phyloP scores from a whole-genome alignment of 2,113 vertebrate genomes.

The Epinephelus lanceolatus region DNA sequence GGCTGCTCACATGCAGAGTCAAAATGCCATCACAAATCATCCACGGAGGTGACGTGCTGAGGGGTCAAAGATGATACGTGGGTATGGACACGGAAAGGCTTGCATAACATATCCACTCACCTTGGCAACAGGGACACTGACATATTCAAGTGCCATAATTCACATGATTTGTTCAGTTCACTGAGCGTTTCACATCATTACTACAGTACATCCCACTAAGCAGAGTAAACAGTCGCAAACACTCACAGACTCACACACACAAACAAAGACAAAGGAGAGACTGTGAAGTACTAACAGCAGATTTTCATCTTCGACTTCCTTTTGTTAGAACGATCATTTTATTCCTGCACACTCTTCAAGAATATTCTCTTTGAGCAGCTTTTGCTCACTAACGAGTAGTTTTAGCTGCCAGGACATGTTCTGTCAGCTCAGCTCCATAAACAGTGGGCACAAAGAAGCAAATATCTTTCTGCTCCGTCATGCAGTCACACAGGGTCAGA shows the following conservation, averaged over 20 bases:
- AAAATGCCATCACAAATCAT: not conserved
- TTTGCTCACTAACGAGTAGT: conserved; percentile 27
- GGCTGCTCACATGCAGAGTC: conserved; percentile 1
- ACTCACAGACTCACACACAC: not conserved
- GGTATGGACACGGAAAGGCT: conserved; percentile 3
- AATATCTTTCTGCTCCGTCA: conserved; percentile 50
- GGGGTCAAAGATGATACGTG: conserved; percentile 5
- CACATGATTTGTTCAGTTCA: conserved; percentile 33
- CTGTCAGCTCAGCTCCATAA: conserved; percentile 49
- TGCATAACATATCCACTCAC: not conserved
- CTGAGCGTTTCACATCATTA: conserved; percentile 15
- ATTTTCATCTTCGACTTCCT: conserved; percentile 20
- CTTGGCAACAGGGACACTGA: conserved; percentile 14
- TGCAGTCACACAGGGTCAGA: conserved; percentile 60
- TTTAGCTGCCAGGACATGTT: conserved; percentile 28
- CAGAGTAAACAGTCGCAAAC: conserved; percentile 7
- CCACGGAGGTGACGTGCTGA: not conserved
- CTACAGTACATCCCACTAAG: not conserved
- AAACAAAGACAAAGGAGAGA: conserved; percentile 16
- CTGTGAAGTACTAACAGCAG: not conserved
- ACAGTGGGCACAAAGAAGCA: conserved; percentile 27
- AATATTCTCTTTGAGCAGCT: not conserved
- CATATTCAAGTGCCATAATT: conserved; percentile 20
- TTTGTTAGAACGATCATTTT: conserved; percentile 21
- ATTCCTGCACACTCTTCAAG: conserved; percentile 26